A percentile compares a stretch with the other conserved stretches of the same genome.
phyloP scores from a whole-genome alignment of 2,797 vertebrate genomes.

The Crotalus adamanteus region DNA sequence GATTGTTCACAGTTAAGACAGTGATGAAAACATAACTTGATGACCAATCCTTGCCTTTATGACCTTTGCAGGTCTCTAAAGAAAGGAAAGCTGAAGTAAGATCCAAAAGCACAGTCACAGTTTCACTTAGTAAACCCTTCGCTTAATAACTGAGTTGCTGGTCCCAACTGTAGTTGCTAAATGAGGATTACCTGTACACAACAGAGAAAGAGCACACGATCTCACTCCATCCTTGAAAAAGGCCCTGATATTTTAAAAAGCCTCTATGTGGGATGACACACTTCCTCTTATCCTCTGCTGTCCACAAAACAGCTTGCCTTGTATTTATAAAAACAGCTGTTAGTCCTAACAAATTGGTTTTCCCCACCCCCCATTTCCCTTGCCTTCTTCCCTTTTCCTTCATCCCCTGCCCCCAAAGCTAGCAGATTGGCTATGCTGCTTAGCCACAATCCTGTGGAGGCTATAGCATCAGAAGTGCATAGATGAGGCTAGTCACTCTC shows the following conservation, averaged over 20 bases:
- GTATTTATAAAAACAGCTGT: background rate
- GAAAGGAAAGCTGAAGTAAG: background rate
- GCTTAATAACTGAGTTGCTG: background rate
- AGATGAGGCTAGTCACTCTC: background rate
- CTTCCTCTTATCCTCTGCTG: background rate
- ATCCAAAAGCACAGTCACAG: background rate
- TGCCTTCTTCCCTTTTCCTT: background rate
- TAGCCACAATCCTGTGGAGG: background rate
- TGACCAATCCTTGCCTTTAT: background rate
- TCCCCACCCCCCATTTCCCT: background rate
- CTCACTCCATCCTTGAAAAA: background rate
- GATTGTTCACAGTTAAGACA: background rate
- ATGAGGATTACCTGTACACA: background rate
- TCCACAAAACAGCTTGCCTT: background rate
- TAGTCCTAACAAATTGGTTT: background rate
- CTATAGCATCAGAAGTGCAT: slow-evolving; percentile 12
- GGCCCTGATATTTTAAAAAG: background rate
- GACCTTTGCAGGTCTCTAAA: background rate
- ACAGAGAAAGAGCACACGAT: background rate
- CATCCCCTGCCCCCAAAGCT: background rate
- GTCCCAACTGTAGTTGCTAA: background rate
- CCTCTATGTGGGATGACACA: background rate
- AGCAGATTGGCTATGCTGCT: slow-evolving; percentile 25
- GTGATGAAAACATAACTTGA: background rate
- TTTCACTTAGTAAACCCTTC: background rate